Conservation (phyloP, 2,113 vertebrate species). For the Percina caprodes region DNA sequence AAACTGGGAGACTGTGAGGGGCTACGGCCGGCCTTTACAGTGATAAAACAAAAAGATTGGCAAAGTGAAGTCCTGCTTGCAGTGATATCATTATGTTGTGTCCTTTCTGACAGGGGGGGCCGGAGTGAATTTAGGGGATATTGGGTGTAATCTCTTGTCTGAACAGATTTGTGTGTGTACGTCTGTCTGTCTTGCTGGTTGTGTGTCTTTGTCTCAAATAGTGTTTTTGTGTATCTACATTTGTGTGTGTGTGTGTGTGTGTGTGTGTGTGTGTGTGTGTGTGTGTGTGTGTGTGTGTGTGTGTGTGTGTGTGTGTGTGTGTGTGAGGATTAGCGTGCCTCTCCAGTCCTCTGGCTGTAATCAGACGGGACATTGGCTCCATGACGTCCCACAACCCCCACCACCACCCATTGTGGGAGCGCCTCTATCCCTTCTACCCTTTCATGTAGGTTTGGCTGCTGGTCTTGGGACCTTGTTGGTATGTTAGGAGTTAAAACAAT, state of each 20-base stretch:
- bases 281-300: conserved; percentile 44
- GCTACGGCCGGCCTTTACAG: conserved; percentile 20
- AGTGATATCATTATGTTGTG: conserved; percentile 80
- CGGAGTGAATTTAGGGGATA: conserved; percentile 44
- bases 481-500: conserved; percentile 75
- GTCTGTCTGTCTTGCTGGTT: conserved; percentile 36
- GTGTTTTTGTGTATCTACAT: conserved; percentile 31
- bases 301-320: background rate
- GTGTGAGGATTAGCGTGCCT: conserved; percentile 79
- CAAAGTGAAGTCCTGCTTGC: conserved; percentile 65
- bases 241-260: background rate
- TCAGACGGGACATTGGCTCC: conserved; percentile 84
- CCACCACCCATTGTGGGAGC: conserved; percentile 71
- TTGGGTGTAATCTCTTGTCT: conserved; percentile 49
- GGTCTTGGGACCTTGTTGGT: conserved; percentile 55
- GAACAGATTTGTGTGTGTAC: conserved; percentile 9
- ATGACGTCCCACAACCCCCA: conserved; percentile 75
- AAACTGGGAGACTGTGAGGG: conserved; percentile 24
- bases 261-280: conserved; percentile 40
- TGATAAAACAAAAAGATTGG: conserved; percentile 51
- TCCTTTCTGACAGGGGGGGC: conserved; percentile 54
- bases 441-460: conserved; percentile 69
- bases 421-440: conserved; percentile 70
- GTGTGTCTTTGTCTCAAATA: conserved; percentile 54
- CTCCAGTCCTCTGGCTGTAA: conserved; percentile 82